phyloP scores from a whole-genome alignment of 2,888 invertebrate species.

The Liopterus haemorrhoidalis region DNA sequence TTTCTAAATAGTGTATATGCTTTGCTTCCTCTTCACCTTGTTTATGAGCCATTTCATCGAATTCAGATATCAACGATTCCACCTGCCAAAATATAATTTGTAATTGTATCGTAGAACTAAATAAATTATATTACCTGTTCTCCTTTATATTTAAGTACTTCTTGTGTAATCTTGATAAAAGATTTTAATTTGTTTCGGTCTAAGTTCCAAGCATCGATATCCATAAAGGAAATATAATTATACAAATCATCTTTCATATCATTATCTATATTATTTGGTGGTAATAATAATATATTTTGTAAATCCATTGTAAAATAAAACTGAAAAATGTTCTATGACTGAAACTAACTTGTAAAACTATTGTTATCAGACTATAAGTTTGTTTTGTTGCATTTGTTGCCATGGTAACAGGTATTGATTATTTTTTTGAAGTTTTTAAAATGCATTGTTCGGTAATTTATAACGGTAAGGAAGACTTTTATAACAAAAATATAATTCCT shows the following conservation, averaged over 20 bases:
- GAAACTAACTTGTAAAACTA: constrained; percentile 4
- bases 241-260: constrained; percentile 60
- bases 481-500: constrained; percentile 21
- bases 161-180: constrained; percentile 58
- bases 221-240: constrained; percentile 57
- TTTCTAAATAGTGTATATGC: constrained; percentile 38
- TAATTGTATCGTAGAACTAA: constrained; percentile 9
- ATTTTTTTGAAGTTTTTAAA: constrained; percentile 24
- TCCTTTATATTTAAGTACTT: constrained; percentile 61
- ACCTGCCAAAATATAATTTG: constrained; percentile 40
- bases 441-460: constrained; percentile 35
- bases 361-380: not conserved
- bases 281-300: constrained; percentile 52
- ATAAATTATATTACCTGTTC: constrained; percentile 52
- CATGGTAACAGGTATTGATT: constrained; percentile 40
- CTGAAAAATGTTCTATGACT: constrained; percentile 12
- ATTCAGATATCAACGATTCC: constrained; percentile 49
- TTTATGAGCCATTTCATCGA: constrained; percentile 48
- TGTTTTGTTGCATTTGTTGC: not conserved
- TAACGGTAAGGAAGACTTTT: constrained; percentile 31
- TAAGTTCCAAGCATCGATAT: constrained; percentile 53
- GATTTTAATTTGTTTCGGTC: constrained; percentile 53
- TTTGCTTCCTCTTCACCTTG: constrained; percentile 46
- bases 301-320: constrained; percentile 53
- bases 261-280: constrained; percentile 52